A percentile compares a stretch with the other conserved stretches of the same genome.
Evolutionary conservation across 92 coral and sea anemone genomes (phyloP).

Genomic region (Virgularia gustaviana): DNA sequence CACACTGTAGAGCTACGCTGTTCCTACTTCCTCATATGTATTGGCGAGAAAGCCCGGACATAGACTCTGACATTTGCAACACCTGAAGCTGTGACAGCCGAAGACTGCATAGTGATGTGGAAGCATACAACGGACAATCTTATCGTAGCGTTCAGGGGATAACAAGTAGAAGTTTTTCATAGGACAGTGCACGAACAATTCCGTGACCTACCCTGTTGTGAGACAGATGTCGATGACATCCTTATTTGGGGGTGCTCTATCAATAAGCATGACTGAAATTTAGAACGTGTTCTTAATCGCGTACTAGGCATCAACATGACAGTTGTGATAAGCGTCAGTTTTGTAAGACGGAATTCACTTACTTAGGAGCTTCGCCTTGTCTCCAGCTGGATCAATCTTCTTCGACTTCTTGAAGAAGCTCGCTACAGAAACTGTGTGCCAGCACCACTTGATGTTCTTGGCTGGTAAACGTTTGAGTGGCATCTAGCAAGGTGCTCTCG

Average conservation of each 20-base stretch:
- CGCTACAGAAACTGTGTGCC: constrained; percentile 2
- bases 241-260: constrained; percentile 57
- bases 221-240: constrained; percentile 62
- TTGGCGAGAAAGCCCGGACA: constrained; percentile 42
- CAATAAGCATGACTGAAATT: constrained; percentile 47
- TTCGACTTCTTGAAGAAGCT: constrained; percentile 25
- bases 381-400: constrained; percentile 25
- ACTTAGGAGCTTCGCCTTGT: constrained; percentile 11
- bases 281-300: constrained; percentile 39
- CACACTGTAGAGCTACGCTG: too few species aligned
- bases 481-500: constrained; percentile 18
- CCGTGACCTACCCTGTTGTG: constrained; percentile 46
- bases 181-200: constrained; percentile 48
- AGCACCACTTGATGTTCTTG: constrained; percentile 3
- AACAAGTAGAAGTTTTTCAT: too few species aligned
- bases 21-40: constrained; percentile 53
- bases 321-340: constrained; percentile 50
- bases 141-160: too few species aligned
- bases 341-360: constrained; percentile 2
- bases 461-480: constrained; percentile 22
- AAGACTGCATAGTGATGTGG: too few species aligned
- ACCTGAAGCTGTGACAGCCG: constrained; percentile 42
- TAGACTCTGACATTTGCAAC: constrained; percentile 39
- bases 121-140: too few species aligned
- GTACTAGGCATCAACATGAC: constrained; percentile 47